Percentiles rank a stretch among this genome's conserved stretches.
Evolutionary conservation across 2,113 vertebrate species (phyloP).

Genomic region (Equus przewalskii): DNA sequence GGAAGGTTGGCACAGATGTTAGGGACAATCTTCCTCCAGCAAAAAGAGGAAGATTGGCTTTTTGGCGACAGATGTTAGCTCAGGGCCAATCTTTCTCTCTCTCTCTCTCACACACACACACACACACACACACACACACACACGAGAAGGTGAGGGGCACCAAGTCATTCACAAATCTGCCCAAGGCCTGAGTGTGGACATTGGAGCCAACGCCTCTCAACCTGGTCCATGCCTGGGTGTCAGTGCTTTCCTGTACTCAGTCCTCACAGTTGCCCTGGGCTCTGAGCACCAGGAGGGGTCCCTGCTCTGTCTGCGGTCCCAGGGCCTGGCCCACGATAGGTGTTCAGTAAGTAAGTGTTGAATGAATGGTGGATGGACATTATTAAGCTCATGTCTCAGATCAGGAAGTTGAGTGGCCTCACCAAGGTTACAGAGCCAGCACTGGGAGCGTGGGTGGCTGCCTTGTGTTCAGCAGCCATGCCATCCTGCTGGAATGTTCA

Average conservation of each 20-base stretch:
- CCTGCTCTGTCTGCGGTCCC: not conserved
- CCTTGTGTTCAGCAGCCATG: too few relatives aligned
- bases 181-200: not conserved
- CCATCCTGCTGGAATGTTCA: fast-evolving
- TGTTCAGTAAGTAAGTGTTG: not conserved
- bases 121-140: too few relatives aligned
- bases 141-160: not conserved
- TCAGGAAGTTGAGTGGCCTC: not conserved
- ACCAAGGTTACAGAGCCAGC: not conserved
- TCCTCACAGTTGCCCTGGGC: fast-evolving
- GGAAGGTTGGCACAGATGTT: too few relatives aligned
- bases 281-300: not conserved
- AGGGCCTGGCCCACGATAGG: not conserved
- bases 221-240: not conserved
- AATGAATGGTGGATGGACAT: not conserved
- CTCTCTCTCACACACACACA: too few relatives aligned
- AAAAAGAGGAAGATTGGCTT: too few relatives aligned
- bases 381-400: too few relatives aligned
- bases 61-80: too few relatives aligned
- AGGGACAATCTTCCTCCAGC: too few relatives aligned
- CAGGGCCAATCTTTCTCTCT: too few relatives aligned
- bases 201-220: not conserved
- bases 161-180: not conserved
- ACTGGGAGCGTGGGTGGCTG: fast-evolving
- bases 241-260: too few relatives aligned